Evolutionary conservation across 2,113 vertebrate genomes (phyloP).

Genomic region (Romanogobio albipinnatus): DNA sequence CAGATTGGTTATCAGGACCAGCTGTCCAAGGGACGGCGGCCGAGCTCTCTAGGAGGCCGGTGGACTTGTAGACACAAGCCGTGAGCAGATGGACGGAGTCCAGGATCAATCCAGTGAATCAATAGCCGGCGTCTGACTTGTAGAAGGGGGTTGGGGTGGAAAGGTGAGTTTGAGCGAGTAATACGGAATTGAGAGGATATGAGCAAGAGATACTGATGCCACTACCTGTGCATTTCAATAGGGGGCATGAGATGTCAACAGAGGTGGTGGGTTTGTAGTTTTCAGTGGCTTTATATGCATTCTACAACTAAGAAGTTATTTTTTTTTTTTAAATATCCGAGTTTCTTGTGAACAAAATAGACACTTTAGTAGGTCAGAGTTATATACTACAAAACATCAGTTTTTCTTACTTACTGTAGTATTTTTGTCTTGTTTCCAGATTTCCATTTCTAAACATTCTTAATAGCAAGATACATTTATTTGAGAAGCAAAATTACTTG

Average conservation of each 20-base stretch:
- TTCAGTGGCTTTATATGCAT: not conserved
- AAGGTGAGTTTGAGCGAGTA: not conserved
- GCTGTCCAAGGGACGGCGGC: conserved; percentile 66
- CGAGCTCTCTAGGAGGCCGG: conserved; percentile 48
- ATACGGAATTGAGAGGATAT: conserved; percentile 17
- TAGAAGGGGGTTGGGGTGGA: conserved; percentile 29
- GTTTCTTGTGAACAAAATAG: not conserved
- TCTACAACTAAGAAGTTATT: not conserved
- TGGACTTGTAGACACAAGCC: conserved; percentile 58
- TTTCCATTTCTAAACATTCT: not conserved
- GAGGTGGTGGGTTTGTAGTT: conserved; percentile 11
- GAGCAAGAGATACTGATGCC: not conserved
- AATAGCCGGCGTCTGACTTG: conserved; percentile 70
- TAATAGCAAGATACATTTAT: not conserved
- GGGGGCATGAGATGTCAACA: conserved; percentile 44
- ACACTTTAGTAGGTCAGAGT: conserved; percentile 8
- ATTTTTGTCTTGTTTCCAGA: not conserved
- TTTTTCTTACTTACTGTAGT: not conserved
- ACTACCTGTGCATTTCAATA: conserved; percentile 37
- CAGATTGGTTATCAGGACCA: conserved; percentile 78
- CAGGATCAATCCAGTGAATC: conserved; percentile 72
- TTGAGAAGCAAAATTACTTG: not conserved
- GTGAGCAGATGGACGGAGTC: conserved; percentile 72
- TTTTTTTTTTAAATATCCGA: not conserved
- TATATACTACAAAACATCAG: not conserved